Conservation (phyloP, 2,888 invertebrate genomes). For the Serripes groenlandicus region DNA sequence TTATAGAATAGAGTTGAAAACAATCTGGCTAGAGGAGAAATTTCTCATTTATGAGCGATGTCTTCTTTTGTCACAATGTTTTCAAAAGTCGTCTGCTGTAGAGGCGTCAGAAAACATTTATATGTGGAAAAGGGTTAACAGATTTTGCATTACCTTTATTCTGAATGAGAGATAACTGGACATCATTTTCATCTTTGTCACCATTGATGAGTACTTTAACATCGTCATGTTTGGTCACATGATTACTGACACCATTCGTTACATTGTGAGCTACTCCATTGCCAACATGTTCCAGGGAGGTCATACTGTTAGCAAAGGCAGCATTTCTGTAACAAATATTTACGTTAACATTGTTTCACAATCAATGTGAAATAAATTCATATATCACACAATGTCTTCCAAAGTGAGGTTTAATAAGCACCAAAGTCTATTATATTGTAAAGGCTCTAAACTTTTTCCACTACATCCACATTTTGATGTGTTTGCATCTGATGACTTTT, state of each 20-base stretch:
- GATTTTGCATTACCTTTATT: constrained; percentile 1
- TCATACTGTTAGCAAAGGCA: not conserved
- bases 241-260: not conserved
- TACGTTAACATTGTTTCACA: no score
- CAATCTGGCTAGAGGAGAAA: not conserved
- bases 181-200: constrained; percentile 16
- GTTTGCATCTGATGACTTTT: no score
- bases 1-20: no score
- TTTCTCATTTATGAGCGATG: not conserved
- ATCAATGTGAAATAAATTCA: no score
- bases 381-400: no score
- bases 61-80: constrained; percentile 7
- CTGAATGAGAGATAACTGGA: constrained; percentile 6
- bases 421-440: no score
- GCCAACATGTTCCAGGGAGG: not conserved
- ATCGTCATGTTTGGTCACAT: constrained; percentile 2
- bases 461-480: no score
- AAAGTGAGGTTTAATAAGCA: no score
- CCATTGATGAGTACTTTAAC: constrained; percentile 17
- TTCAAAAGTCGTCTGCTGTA: not conserved
- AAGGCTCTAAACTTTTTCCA: no score
- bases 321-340: constrained; percentile 7
- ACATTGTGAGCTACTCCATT: not conserved
- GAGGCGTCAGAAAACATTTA: not conserved
- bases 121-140: constrained; percentile 6